These are phyloP conservation scores for Tanytarsus gracilentus DNA, from an alignment of 2,888 invertebrate genomes.

Conservation along the genomic window DNA sequence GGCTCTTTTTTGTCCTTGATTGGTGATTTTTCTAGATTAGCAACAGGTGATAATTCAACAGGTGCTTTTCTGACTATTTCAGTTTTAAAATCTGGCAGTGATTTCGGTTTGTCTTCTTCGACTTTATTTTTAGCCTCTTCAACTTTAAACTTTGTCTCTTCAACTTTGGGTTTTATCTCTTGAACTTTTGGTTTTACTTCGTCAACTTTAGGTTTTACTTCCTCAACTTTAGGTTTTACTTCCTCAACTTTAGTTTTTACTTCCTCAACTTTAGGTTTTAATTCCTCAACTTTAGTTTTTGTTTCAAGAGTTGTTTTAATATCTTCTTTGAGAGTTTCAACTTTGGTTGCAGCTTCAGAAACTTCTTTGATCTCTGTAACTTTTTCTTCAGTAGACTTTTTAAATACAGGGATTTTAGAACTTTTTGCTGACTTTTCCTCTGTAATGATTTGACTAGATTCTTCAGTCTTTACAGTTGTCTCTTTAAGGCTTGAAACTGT, in stretches of 20 bases:
- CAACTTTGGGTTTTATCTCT: not conserved
- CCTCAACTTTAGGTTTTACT: constrained; percentile 31
- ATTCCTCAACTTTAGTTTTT: no score
- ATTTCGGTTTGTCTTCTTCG: constrained; percentile 27
- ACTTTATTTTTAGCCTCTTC: constrained; percentile 33
- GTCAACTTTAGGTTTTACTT: constrained; percentile 5
- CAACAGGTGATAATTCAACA: constrained; percentile 30
- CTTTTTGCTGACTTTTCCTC: constrained; percentile 26
- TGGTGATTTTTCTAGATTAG: constrained; percentile 14
- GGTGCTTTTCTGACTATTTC: constrained; percentile 32
- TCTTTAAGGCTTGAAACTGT: constrained; percentile 27
- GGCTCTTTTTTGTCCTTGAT: constrained; percentile 26
- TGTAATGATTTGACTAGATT: constrained; percentile 20
- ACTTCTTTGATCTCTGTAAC: constrained; percentile 29
- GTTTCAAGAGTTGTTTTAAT: not conserved
- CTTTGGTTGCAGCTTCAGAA: constrained; percentile 4
- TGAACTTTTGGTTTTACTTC: constrained; percentile 29
- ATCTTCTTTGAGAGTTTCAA: constrained; percentile 20
- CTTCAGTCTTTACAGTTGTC: constrained; percentile 34
- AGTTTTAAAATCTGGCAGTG: constrained; percentile 9
- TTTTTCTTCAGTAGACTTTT: constrained; percentile 30
- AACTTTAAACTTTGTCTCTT: not conserved
- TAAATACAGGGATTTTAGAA: constrained; percentile 32
- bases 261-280: constrained; percentile 30
- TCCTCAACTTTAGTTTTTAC: constrained; percentile 29